Conservation (phyloP, 2,888 invertebrate genomes). For the Seladonia tumulorum region DNA sequence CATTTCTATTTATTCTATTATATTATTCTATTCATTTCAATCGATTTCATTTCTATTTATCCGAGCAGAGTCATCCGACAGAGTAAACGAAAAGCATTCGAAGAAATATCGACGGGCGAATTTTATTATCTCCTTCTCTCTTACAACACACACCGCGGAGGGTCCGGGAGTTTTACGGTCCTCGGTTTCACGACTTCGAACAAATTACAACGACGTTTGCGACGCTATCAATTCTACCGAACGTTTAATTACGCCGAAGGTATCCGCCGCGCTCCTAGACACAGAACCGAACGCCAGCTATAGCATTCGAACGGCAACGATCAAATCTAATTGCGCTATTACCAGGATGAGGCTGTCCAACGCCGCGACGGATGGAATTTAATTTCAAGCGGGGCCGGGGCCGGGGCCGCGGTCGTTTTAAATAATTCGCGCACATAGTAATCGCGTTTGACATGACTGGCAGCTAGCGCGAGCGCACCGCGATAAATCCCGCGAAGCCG, state of each 20-base stretch:
- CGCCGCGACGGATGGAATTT: neutral
- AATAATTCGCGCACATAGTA: conserved; percentile 44
- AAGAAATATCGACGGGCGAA: neutral
- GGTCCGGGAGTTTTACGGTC: neutral
- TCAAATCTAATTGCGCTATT: conserved; percentile 30
- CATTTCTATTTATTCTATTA: no score
- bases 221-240: conserved; percentile 1
- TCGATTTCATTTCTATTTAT: neutral
- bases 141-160: neutral
- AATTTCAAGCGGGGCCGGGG: neutral
- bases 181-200: neutral
- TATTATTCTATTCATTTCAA: no score
- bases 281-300: neutral
- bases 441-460: conserved; percentile 27
- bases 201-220: conserved; percentile 17
- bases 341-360: neutral
- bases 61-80: neutral
- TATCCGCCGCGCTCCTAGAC: neutral
- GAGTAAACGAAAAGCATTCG: neutral
- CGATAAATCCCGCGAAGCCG: conserved; percentile 49
- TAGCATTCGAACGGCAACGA: neutral
- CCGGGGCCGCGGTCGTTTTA: no score
- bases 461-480: neutral
- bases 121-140: neutral
- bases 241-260: neutral